Conservation (phyloP, 2,888 invertebrate genomes). For the Drosophila atroscutellata region DNA sequence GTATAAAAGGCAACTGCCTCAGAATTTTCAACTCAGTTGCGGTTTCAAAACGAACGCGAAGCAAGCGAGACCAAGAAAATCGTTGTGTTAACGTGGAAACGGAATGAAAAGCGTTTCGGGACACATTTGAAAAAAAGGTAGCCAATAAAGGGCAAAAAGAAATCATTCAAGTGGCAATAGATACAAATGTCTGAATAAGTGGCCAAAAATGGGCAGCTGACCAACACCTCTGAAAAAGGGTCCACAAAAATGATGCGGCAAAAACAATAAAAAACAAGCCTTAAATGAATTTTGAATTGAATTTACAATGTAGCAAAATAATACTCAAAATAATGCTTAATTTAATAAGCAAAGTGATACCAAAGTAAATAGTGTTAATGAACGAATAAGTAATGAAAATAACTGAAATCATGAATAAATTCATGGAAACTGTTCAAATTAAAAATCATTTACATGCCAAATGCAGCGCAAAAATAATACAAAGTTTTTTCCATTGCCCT, state of each 20-base stretch:
- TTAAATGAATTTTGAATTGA: conserved; percentile 10
- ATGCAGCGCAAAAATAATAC: not conserved
- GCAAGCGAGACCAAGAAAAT: conserved; percentile 20
- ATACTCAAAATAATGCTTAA: no score
- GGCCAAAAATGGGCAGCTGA: conserved; percentile 26
- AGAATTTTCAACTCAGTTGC: conserved; percentile 75
- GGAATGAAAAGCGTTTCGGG: conserved; percentile 34
- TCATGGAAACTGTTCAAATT: not conserved
- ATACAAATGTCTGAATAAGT: conserved; percentile 42
- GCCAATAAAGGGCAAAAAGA: conserved; percentile 6
- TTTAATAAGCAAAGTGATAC: not conserved
- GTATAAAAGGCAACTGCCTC: conserved; percentile 64
- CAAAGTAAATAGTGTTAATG: not conserved
- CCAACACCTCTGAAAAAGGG: conserved; percentile 1
- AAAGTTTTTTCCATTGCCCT: not conserved
- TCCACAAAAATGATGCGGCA: conserved; percentile 17
- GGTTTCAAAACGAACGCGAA: conserved; percentile 58
- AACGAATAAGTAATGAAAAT: not conserved
- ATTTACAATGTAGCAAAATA: conserved; percentile 1
- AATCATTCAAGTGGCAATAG: conserved; percentile 42
- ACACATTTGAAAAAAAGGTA: conserved; percentile 26
- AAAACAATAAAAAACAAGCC: not conserved
- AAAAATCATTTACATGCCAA: not conserved
- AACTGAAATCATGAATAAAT: not conserved
- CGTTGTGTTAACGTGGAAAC: conserved; percentile 23